These are phyloP conservation scores for Pentalonia nigronervosa DNA, from an alignment of 1,140 invertebrate genomes.

Conservation along the genomic window DNA sequence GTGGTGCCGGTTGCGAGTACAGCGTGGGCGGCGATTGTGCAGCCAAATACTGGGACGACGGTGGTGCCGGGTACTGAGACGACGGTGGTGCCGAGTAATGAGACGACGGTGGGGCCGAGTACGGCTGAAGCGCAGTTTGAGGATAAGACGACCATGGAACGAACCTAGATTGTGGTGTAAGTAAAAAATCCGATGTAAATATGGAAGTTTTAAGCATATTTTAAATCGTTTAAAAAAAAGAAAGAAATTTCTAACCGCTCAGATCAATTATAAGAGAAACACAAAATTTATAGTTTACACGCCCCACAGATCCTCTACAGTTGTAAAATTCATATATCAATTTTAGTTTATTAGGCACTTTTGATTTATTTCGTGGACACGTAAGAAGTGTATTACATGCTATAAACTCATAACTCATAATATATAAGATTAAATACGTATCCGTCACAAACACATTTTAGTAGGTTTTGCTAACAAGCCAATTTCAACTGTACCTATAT, in stretches of 20 bases:
- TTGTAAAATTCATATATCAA: too few relatives aligned
- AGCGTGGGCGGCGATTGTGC: not conserved
- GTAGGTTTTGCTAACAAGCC: too few relatives aligned
- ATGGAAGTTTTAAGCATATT: not conserved
- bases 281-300: too few relatives aligned
- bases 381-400: not conserved
- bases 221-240: not conserved
- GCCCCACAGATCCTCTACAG: too few relatives aligned
- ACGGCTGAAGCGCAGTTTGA: not conserved
- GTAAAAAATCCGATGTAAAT: not conserved
- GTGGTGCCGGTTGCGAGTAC: slow-evolving; percentile 10
- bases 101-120: not conserved
- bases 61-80: not conserved
- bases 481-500: not conserved
- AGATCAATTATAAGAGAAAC: too few relatives aligned
- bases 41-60: not conserved
- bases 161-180: not conserved
- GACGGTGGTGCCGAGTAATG: not conserved
- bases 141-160: slow-evolving; percentile 3
- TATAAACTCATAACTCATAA: not conserved
- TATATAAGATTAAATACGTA: not conserved
- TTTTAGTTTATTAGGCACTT: too few relatives aligned
- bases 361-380: not conserved
- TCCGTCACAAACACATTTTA: not conserved
- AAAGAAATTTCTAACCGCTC: not conserved